phyloP scores from a whole-genome alignment of 2,797 vertebrate species.

The Leptoclinus maculatus region DNA sequence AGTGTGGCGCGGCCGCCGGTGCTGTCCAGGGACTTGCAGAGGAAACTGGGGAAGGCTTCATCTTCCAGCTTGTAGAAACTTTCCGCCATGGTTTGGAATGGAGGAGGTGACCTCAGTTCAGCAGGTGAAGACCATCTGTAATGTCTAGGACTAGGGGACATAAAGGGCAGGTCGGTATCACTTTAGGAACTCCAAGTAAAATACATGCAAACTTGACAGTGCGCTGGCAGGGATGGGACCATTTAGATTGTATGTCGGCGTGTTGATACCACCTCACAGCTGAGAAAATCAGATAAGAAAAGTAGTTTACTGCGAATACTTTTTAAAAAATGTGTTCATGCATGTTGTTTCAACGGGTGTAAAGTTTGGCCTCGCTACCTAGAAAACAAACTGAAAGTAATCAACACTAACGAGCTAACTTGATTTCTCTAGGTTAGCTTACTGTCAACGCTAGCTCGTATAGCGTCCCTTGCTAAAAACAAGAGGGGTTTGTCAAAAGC shows the following conservation, averaged over 20 bases:
- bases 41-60: constrained; percentile 92
- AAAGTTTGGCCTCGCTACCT: background rate
- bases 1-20: constrained; percentile 81
- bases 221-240: background rate
- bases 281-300: background rate
- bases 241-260: background rate
- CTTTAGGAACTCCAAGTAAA: background rate
- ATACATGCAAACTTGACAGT: background rate
- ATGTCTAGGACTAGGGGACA: constrained; percentile 8
- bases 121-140: constrained; percentile 59
- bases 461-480: constrained; percentile 67
- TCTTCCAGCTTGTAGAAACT: constrained; percentile 89
- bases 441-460: constrained; percentile 40
- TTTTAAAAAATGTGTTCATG: background rate
- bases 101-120: constrained; percentile 33
- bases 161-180: background rate
- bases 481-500: constrained; percentile 45
- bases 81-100: constrained; percentile 83
- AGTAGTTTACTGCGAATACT: no score
- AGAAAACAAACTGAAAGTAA: background rate
- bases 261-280: background rate
- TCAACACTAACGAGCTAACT: background rate
- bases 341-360: background rate
- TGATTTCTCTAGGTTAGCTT: constrained; percentile 13
- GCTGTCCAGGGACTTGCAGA: constrained; percentile 84